Base-by-base conservation (phyloP, 2,888 invertebrate species). In the Drosophila nigritarsus region DNA sequence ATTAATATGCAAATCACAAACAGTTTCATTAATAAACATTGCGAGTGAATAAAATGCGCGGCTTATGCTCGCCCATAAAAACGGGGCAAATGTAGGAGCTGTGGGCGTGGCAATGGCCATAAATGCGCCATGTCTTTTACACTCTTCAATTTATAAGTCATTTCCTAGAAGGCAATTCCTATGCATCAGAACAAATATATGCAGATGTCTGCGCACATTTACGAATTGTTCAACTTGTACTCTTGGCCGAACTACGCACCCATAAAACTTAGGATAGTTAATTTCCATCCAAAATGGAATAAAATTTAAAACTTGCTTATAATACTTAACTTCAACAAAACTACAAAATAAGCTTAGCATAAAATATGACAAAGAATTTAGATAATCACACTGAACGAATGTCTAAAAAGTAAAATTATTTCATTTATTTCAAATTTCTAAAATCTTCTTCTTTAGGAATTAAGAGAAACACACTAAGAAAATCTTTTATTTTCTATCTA, bases 1-100 rank as follows among this genome's bases (percentile, higher is more conserved):
- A 90, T 90, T 91, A 89, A 90, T 90, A 90, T 90, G 90, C 90
- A 90, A 90, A 90, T 91, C 91, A 89, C 90, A 90, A 88, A 90
- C 90, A 78, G 90, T 91, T 90, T 90, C 90, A 90, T 90, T 90
- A 91, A 88, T 90, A 90, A 90, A 91, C 90, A 90, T 91, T 90
- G 89, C 84, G 61, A 80, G 78, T 67, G 81, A 72, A 78, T 86
- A 85, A 83, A 89, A 78, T 77, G 80, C 79, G 63, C 83, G 83
- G 88, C 90, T 90, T 86, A 86, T 86, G 86, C 66, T 70, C 54
- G 49, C 38, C 88, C 86, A 74, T 89, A 86, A 89, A 89, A 89
- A 72, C 50, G 50, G 36, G 51, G 34, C 48, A n/a, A 48, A 48
- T 45, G 34, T 9, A 24, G 62, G n/a, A 20, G 36, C 59, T 20